Base-by-base conservation (phyloP, 2,888 invertebrate species). In the Andrena minutula region DNA sequence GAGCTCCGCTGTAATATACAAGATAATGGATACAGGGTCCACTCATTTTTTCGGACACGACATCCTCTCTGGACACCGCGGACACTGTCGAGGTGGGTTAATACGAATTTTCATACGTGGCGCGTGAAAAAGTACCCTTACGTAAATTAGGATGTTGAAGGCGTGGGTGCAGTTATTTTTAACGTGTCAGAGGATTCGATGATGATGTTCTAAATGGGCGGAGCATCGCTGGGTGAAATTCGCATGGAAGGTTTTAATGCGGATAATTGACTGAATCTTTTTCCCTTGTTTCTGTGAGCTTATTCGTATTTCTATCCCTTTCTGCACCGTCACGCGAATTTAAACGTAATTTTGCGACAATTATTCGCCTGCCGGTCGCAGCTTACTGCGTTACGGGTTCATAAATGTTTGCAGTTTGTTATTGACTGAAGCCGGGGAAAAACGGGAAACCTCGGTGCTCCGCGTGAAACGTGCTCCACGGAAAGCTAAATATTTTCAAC, bases 271-370 rank as follows among this genome's bases (percentile, higher is more conserved):
- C 10, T 10, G 12, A 56, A n/a, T 20, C 7, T 23, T 26, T 26
- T 8, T 26, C 6, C 20, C 12, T 26, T 12, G 56, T 56, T 56
- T 20, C 3, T 56, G 20, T 20, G 2, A 51, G 20, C 2, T 20
- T 28, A 32, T 30, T 49, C 10, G 47, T 23, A 10, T 51, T 32
- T 51, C 7, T 12, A 51, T 20, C 51, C 12, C 20, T 23, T n/a
- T 7, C 10, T 28, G 60, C 20, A 0, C 12, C 20, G 26, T 5
- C 12, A 23, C 0, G 12, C 23, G 61, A 61, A 51, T 51, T 35
- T 12, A 5, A 20, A 8, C 3, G 60, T 30, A 30, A 35, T 76
- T 41, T 78, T 51, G 32, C 77, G 30, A 61, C 61, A n/a, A 63
- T 61, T 75, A 41, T 61, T 53, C 70, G 20, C n/a, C 12, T 35